Percentiles rank a stretch among this genome's conserved stretches.
These are phyloP conservation scores for Macaca mulatta DNA, from an alignment of 2,113 vertebrate genomes.

Conservation along the genomic window DNA sequence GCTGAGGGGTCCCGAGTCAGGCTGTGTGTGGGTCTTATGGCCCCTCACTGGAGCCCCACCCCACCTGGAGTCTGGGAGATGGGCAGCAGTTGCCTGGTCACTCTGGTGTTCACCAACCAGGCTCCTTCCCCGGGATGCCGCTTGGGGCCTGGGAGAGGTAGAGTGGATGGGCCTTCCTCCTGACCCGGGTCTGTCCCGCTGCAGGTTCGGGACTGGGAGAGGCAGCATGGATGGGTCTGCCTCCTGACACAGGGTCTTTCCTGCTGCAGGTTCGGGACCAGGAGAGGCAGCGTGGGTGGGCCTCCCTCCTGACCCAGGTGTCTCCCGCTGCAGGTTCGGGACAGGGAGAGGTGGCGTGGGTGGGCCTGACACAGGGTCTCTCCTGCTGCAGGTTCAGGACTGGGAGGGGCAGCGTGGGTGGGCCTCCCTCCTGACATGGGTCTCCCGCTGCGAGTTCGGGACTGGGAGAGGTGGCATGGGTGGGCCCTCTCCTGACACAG, in stretches of 20 bases:
- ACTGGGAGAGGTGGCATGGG: too few species aligned
- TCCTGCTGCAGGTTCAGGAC: too few species aligned
- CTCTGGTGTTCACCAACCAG: background rate
- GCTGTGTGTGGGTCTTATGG: background rate
- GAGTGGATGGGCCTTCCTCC: too few species aligned
- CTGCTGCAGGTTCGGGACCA: too few species aligned
- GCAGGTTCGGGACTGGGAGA: too few species aligned
- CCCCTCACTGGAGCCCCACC: too few species aligned
- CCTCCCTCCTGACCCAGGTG: too few species aligned
- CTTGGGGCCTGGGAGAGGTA: background rate
- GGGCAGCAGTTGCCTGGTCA: background rate
- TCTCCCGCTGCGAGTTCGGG: background rate
- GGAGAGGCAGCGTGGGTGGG: background rate
- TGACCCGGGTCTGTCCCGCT: too few species aligned
- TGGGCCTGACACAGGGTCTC: too few species aligned
- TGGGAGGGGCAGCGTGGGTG: too few species aligned
- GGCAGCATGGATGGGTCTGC: fast-evolving
- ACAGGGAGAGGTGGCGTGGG: fast-evolving
- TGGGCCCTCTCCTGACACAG: background rate
- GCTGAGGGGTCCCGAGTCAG: background rate
- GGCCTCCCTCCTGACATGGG: background rate
- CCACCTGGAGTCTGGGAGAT: background rate
- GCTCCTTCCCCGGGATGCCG: background rate
- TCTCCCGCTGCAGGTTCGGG: too few species aligned
- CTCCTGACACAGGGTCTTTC: too few species aligned